Evolutionary conservation across 2,113 vertebrate species (phyloP).

Genomic region (Balaeniceps rex): DNA sequence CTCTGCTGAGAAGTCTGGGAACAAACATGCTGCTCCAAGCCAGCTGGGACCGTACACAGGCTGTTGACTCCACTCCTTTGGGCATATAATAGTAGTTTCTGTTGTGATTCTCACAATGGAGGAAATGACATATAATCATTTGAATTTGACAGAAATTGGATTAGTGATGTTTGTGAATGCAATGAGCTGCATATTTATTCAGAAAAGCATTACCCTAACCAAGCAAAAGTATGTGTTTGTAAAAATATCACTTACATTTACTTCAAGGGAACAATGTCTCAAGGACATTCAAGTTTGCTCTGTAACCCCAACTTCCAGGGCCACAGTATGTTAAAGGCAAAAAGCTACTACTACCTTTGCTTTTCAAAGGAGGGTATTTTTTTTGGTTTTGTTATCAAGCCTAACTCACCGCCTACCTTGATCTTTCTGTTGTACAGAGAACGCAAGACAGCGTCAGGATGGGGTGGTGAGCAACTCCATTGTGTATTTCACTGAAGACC

Average conservation of each 20-base stretch:
- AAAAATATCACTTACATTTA: neutral
- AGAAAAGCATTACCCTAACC: neutral
- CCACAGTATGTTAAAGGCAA: neutral
- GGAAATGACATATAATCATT: neutral
- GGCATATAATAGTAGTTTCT: neutral
- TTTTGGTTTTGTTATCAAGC: neutral
- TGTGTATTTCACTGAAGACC: constrained; percentile 94
- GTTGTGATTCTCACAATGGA: neutral
- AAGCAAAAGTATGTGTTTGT: neutral
- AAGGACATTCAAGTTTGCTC: neutral
- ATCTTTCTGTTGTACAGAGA: constrained; percentile 75
- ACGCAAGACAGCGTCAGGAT: constrained; percentile 94
- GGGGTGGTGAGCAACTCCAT: constrained; percentile 97
- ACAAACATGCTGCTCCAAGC: neutral
- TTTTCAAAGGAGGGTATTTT: neutral
- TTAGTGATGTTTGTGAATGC: neutral
- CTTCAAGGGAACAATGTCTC: neutral
- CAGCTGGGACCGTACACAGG: neutral
- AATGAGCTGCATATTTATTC: neutral
- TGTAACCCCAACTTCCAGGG: neutral
- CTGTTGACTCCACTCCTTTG: neutral
- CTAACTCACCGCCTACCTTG: neutral
- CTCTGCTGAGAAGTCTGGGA: neutral
- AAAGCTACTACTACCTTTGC: neutral
- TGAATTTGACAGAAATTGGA: neutral